Conservation (phyloP, 2,797 vertebrate genomes). For the Xiphorhynchus erythropygius region DNA sequence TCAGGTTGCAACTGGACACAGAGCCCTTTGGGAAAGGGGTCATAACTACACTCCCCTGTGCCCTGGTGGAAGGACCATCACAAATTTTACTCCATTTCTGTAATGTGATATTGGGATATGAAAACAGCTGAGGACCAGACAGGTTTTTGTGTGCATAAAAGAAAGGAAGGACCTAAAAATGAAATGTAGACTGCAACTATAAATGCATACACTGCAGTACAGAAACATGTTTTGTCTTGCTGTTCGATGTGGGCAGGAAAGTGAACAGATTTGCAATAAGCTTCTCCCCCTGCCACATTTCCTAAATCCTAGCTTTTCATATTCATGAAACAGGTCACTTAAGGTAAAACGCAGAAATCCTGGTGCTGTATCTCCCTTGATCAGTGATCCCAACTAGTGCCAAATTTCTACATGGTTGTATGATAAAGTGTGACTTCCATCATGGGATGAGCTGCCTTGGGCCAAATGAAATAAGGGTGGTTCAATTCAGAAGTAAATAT, state of each 20-base stretch:
- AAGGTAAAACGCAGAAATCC: background rate
- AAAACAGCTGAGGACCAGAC: background rate
- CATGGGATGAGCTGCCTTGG: background rate
- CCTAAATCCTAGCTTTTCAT: background rate
- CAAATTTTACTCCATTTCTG: background rate
- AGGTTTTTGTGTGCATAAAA: background rate
- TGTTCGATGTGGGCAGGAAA: background rate
- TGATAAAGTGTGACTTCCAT: background rate
- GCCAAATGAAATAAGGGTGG: background rate
- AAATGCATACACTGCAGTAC: background rate
- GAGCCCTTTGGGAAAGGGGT: background rate
- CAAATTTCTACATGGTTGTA: accelerated
- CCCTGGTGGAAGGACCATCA: background rate
- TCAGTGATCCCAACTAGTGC: background rate
- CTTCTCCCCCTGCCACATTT: background rate
- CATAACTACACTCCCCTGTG: accelerated
- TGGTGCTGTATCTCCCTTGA: background rate
- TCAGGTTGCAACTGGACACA: background rate
- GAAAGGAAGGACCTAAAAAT: background rate
- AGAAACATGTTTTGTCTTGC: background rate
- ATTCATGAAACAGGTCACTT: background rate
- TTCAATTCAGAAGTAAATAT: background rate
- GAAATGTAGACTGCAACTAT: background rate
- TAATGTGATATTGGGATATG: background rate
- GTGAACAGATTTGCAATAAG: background rate